Conservation (phyloP, 2,888 invertebrate genomes). For the Heterodera filipjevi region DNA sequence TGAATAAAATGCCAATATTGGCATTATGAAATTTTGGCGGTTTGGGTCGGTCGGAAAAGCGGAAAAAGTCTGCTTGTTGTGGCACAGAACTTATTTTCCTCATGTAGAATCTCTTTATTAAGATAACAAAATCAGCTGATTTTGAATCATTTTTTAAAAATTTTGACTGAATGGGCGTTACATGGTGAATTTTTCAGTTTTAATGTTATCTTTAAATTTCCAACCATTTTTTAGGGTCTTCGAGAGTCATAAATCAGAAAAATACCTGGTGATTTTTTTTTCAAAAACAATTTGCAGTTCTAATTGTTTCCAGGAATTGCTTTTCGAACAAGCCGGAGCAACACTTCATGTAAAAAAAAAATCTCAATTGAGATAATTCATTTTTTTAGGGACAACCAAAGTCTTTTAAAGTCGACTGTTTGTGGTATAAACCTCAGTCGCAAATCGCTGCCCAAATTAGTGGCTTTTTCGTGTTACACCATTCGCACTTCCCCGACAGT, state of each 20-base stretch:
- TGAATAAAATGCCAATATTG: background rate
- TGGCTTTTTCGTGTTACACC: slow-evolving; percentile 49
- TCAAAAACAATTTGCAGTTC: background rate
- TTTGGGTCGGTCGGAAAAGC: too few relatives aligned
- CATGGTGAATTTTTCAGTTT: background rate
- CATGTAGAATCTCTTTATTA: too few relatives aligned
- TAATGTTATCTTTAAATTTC: too few relatives aligned
- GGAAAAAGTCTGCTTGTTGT: too few relatives aligned
- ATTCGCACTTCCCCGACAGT: slow-evolving; percentile 56
- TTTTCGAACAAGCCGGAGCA: slow-evolving; percentile 39
- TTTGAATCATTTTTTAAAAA: background rate
- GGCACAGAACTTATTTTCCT: too few relatives aligned
- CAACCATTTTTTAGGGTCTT: background rate
- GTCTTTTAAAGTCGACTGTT: slow-evolving; percentile 44
- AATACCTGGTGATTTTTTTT: background rate
- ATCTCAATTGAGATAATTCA: background rate
- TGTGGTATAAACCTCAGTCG: slow-evolving; percentile 41
- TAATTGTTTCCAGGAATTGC: slow-evolving; percentile 29
- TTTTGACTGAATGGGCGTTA: background rate
- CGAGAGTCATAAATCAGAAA: background rate
- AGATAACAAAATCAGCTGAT: too few relatives aligned
- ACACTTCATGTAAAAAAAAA: slow-evolving; percentile 3
- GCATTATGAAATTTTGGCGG: too few relatives aligned
- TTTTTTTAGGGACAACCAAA: background rate
- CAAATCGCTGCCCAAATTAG: slow-evolving; percentile 37